Evolutionary conservation across 2,888 invertebrate species (phyloP).

Genomic region (Eupithecia subfuscata): DNA sequence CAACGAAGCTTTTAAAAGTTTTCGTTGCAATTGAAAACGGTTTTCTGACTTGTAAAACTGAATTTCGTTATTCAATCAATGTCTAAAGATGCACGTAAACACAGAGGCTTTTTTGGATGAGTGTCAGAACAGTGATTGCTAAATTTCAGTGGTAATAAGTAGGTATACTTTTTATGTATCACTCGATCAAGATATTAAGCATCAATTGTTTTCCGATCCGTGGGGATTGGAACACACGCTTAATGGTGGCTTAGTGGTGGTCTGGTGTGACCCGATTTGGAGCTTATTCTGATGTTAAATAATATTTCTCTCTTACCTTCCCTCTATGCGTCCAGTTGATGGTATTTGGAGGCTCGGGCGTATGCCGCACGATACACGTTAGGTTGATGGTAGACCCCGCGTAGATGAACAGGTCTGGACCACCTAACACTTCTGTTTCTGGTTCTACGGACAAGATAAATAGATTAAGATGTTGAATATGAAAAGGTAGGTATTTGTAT

Average conservation of each 20-base stretch:
- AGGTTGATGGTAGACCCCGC: conserved; percentile 94
- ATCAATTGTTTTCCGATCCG: neutral
- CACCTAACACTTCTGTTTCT: conserved; percentile 91
- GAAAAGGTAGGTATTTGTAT: neutral
- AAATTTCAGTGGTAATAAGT: neutral
- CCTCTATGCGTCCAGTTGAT: conserved; percentile 94
- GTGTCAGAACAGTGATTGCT: neutral
- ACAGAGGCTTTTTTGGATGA: neutral
- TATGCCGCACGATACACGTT: conserved; percentile 92
- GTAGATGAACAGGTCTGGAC: conserved; percentile 92
- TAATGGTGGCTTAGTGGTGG: no score
- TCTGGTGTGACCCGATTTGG: no score
- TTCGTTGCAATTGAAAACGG: neutral
- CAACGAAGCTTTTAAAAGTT: conserved; percentile 9
- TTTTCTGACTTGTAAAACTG: neutral
- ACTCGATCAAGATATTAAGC: neutral
- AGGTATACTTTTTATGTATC: neutral
- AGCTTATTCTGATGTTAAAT: neutral
- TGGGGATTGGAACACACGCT: no score
- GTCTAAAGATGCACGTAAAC: neutral
- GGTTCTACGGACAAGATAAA: conserved; percentile 84
- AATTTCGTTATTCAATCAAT: neutral
- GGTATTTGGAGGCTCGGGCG: conserved; percentile 92
- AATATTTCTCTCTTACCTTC: conserved; percentile 77
- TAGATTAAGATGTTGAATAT: neutral